phyloP scores from a whole-genome alignment of 2,888 invertebrate species.

The Malachius bipustulatus region DNA sequence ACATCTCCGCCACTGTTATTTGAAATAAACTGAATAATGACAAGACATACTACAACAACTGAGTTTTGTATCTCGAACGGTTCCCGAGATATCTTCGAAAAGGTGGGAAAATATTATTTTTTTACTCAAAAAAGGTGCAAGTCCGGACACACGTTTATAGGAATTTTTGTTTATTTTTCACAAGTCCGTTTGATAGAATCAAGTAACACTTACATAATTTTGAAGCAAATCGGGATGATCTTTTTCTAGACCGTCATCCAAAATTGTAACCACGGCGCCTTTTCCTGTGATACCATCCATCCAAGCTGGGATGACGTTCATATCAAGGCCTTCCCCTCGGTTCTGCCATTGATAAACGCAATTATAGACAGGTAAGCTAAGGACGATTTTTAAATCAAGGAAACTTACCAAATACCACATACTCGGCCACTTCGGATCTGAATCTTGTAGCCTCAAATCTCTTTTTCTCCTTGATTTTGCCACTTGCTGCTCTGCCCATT shows the following conservation, averaged over 20 bases:
- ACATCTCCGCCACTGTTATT: too few relatives aligned
- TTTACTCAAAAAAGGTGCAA: too few relatives aligned
- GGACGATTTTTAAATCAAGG: too few relatives aligned
- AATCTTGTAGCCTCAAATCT: slow-evolving; percentile 50
- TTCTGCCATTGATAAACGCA: slow-evolving; percentile 45
- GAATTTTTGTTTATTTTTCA: too few relatives aligned
- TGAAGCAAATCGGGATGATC: slow-evolving; percentile 85
- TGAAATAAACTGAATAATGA: too few relatives aligned
- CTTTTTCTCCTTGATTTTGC: slow-evolving; percentile 71
- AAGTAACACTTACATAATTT: slow-evolving; percentile 81
- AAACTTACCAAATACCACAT: slow-evolving; percentile 96
- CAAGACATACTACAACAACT: too few relatives aligned
- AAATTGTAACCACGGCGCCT: slow-evolving; percentile 90
- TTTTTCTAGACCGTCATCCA: slow-evolving; percentile 93
- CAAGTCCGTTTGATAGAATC: too few relatives aligned
- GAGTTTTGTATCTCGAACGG: too few relatives aligned
- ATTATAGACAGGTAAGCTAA: background rate
- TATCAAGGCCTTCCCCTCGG: slow-evolving; percentile 83
- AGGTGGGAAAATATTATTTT: too few relatives aligned
- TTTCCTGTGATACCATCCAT: slow-evolving; percentile 84
- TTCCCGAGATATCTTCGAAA: too few relatives aligned
- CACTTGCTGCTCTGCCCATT: slow-evolving; percentile 74
- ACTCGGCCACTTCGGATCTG: slow-evolving; percentile 82
- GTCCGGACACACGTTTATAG: too few relatives aligned
- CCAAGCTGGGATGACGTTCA: slow-evolving; percentile 97